Evolutionary conservation across 2,113 vertebrate species (phyloP).

Genomic region (Seriola aureovittata): DNA sequence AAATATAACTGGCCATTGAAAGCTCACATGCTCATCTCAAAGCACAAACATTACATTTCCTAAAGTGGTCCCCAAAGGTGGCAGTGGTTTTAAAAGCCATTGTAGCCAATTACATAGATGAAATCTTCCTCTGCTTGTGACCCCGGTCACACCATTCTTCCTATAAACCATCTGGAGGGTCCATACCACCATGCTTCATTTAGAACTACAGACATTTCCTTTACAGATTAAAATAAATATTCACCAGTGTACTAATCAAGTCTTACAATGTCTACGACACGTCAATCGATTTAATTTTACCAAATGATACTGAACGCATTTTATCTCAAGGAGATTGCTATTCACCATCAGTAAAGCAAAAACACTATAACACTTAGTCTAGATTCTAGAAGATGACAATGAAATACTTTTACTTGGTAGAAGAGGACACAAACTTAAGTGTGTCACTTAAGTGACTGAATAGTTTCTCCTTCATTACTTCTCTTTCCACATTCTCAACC

Average conservation of each 20-base stretch:
- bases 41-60: conserved; percentile 36
- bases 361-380: not conserved
- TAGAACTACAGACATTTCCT: not conserved
- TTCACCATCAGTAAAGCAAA: not conserved
- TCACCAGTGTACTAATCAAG: not conserved
- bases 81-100: conserved; percentile 14
- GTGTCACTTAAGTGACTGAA: conserved; percentile 11
- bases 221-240: conserved; percentile 6
- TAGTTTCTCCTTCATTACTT: conserved; percentile 16
- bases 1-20: not conserved
- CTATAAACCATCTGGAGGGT: not conserved
- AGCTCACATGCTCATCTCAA: not conserved
- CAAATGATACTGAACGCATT: no score
- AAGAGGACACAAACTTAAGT: conserved; percentile 14
- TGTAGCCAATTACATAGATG: conserved; percentile 39
- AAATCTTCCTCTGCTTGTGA: conserved; percentile 35
- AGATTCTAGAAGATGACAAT: conserved; percentile 15
- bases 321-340: no score
- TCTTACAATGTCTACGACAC: no score
- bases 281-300: no score
- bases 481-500: not conserved
- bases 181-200: not conserved
- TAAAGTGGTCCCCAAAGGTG: conserved; percentile 29
- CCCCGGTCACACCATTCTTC: not conserved
- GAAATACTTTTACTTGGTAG: not conserved